Evolutionary conservation across 2,113 vertebrate species (phyloP).

Genomic region (Neolamprologus hecqui): DNA sequence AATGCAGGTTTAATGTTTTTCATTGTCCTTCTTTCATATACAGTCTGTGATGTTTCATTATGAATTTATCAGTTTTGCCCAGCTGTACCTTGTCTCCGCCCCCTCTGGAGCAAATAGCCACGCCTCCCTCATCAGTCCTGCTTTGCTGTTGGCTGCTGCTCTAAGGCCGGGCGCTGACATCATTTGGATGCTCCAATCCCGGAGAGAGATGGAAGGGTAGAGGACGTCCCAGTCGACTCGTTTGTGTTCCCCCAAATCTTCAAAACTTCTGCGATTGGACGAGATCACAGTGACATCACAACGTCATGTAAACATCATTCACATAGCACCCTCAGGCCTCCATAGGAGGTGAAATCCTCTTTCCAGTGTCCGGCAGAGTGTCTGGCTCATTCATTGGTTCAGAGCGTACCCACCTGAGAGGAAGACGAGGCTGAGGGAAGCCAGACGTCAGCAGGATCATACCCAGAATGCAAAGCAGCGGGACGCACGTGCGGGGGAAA

Average conservation of each 20-base stretch:
- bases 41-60: background rate
- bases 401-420: conserved; percentile 27
- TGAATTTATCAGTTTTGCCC: background rate
- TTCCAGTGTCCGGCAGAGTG: background rate
- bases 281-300: background rate
- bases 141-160: conserved; percentile 12
- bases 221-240: conserved; percentile 44
- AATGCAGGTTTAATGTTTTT: background rate
- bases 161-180: conserved; percentile 39
- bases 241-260: conserved; percentile 27
- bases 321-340: background rate
- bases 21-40: background rate
- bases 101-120: conserved; percentile 59
- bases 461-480: conserved; percentile 52
- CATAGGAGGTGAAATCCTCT: background rate
- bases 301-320: background rate
- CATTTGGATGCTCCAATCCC: conserved; percentile 66
- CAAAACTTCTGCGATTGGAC: background rate
- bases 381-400: background rate
- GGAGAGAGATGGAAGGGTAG: conserved; percentile 60
- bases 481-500: conserved; percentile 1
- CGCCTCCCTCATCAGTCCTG: conserved; percentile 32
- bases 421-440: conserved; percentile 51
- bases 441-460: conserved; percentile 44
- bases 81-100: conserved; percentile 20